phyloP scores from a whole-genome alignment of 2,113 vertebrate species.

The Strix uralensis region DNA sequence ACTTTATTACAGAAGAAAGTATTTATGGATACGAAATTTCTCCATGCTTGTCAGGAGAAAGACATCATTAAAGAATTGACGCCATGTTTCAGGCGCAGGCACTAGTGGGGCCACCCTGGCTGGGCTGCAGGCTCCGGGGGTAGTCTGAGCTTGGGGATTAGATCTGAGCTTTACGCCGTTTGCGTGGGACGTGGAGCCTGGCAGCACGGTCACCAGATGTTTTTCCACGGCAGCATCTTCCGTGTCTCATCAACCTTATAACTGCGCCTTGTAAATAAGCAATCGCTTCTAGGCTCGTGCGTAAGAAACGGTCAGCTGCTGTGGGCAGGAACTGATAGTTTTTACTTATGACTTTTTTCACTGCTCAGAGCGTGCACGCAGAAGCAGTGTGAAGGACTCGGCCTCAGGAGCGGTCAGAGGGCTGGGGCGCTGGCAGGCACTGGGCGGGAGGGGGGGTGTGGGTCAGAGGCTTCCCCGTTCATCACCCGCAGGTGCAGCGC shows the following conservation, averaged over 20 bases:
- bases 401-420: not conserved
- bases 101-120: not conserved
- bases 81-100: rapidly evolving
- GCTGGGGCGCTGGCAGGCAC: not conserved
- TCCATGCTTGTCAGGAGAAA: not conserved
- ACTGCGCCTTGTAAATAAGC: rapidly evolving
- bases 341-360: rapidly evolving
- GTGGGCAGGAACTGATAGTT: not conserved
- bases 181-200: not conserved
- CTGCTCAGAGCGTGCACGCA: rapidly evolving
- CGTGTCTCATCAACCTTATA: rapidly evolving
- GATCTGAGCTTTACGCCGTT: rapidly evolving
- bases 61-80: rapidly evolving
- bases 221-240: not conserved
- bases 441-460: rapidly evolving
- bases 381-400: no score
- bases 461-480: not conserved
- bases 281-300: rapidly evolving
- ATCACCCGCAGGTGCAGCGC: not conserved
- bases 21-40: not conserved
- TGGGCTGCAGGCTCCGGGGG: not conserved
- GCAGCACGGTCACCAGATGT: not conserved
- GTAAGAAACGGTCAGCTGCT: rapidly evolving
- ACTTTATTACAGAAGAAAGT: not conserved
- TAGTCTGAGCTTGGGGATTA: rapidly evolving